Evolutionary conservation across 2,797 vertebrate species (phyloP), one percentile per base, ranked within the genome.

Genomic region (Gymnoscopelus braueri): DNA sequence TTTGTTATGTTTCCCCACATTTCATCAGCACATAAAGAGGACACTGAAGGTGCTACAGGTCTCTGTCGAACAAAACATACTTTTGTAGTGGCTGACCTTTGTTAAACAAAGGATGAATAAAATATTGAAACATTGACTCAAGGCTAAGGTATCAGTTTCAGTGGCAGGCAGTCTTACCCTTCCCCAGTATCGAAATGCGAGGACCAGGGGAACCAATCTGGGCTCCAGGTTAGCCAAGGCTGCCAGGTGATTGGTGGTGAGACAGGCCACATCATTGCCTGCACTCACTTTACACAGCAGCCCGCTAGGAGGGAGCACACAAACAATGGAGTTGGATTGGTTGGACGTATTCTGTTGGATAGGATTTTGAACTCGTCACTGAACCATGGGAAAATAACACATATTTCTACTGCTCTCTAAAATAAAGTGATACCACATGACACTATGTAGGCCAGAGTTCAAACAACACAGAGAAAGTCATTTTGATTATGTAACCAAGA

Each of bases 111-210:
- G 35, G n/a, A n/a, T 44, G 39, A 39, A n/a, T 11, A 0, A 39
- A 54, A 4, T 57, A 62, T 4, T 48, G 10, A 48, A 39, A 19
- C 9, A 8, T 13, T 11, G 49, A 19, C 3, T 51, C 0, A 44
- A 44, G 39, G 15, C 29, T 26, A 44, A 60, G 4, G 15, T 26
- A 13, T 68, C 3, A 5, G 57, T 24, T 54, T 23, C 48, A 19
- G 29, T 55, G 1, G 6, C 15, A 60, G 1, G 6, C 15, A 60
- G 67, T 82, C 94, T 94, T 91, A 99, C 98, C 92, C 93, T 95
- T 47, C 96, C 97, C 98, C 98, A 99, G 85, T 96, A 96, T 54
- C 98, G 96, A 91, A 99, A 98, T 53, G 96, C 95, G 92, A 99
- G 88, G 72, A 98, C 97, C 92, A 99, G 92, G 0, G 97, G 96